phyloP scores from a whole-genome alignment of 1,140 invertebrate genomes.

The Planococcus citri region DNA sequence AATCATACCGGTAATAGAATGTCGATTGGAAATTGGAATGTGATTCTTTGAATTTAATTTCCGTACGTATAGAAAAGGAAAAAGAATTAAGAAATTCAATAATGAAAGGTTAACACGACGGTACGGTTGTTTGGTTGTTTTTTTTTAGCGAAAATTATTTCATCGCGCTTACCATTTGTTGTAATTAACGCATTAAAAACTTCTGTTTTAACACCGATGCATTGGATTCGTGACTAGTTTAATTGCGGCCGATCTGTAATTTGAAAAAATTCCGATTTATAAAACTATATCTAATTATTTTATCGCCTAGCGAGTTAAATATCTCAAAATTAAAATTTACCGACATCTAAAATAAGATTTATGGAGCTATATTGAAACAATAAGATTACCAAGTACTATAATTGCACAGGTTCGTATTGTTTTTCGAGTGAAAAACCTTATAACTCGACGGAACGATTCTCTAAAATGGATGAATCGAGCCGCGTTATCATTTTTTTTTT shows the following conservation, averaged over 20 bases:
- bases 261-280: constrained; percentile 4
- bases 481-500: no score
- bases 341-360: neutral
- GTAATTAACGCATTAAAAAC: constrained; percentile 4
- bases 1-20: no score
- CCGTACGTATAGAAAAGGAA: no score
- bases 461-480: no score
- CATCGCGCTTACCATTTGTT: neutral
- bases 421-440: neutral
- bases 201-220: neutral
- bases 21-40: no score
- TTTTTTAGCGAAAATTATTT: neutral
- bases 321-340: neutral
- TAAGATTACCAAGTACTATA: neutral
- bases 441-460: no score
- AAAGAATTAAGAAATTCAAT: constrained; percentile 1
- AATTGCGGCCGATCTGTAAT: constrained; percentile 1
- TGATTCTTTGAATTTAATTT: no score
- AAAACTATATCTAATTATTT: neutral
- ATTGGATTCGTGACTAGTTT: neutral
- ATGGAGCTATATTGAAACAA: neutral
- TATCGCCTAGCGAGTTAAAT: neutral
- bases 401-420: neutral
- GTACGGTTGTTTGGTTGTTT: no score
- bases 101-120: neutral